phyloP scores from a whole-genome alignment of 2,113 vertebrate species.

The Psilopsiagon aymara region DNA sequence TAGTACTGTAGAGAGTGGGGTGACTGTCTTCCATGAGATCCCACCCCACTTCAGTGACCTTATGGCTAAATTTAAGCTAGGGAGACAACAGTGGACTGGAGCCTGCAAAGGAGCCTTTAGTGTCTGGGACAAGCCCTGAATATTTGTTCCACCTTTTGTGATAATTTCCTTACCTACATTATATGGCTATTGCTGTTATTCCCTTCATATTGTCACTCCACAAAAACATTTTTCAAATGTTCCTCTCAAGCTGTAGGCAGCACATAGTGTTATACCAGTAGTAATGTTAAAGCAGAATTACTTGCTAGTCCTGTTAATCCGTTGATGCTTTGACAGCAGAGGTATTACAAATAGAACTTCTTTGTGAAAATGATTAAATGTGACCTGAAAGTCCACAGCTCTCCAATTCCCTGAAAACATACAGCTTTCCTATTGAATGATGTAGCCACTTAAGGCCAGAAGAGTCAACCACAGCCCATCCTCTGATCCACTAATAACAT shows the following conservation, averaged over 20 bases:
- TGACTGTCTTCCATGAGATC: not conserved
- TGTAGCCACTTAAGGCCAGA: not conserved
- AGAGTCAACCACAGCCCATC: not conserved
- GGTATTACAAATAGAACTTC: conserved; percentile 23
- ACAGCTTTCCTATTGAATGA: conserved; percentile 2
- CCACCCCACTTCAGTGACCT: not conserved
- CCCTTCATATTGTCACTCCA: not conserved
- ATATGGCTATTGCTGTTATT: not conserved
- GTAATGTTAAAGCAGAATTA: conserved; percentile 29
- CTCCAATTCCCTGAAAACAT: conserved; percentile 18
- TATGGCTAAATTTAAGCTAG: not conserved
- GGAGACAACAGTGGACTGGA: not conserved
- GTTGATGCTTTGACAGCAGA: conserved; percentile 28
- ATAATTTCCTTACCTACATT: not conserved
- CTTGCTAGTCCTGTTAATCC: conserved; percentile 50
- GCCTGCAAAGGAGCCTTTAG: not conserved
- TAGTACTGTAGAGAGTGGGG: not conserved
- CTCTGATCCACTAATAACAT: conserved; percentile 47
- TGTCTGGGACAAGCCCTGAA: not conserved
- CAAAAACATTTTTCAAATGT: not conserved
- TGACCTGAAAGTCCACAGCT: conserved; percentile 1
- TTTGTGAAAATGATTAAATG: conserved; percentile 29
- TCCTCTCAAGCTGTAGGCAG: conserved; percentile 7
- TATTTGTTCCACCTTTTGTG: not conserved
- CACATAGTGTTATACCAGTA: not conserved